Conservation (phyloP, 2,113 vertebrate genomes). For the Limnothrissa miodon region DNA sequence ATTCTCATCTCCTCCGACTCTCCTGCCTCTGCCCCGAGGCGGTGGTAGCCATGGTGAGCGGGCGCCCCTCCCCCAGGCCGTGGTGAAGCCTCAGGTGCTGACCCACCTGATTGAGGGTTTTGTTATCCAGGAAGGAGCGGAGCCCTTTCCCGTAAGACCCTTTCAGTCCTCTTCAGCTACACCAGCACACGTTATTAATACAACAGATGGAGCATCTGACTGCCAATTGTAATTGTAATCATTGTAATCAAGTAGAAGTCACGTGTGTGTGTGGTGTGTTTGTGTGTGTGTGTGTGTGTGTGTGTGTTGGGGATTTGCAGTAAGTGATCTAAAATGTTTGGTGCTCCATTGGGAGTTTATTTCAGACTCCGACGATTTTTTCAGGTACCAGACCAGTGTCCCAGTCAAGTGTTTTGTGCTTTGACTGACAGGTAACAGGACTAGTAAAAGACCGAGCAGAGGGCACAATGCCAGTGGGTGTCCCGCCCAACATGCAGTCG, state of each 20-base stretch:
- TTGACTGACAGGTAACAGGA: conserved; percentile 68
- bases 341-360: not conserved
- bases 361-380: not conserved
- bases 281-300: no score
- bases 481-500: conserved; percentile 58
- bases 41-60: conserved; percentile 73
- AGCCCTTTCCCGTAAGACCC: conserved; percentile 92
- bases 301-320: no score
- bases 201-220: no score
- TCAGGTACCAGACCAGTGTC: not conserved
- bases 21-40: conserved; percentile 66
- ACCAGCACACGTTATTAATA: not conserved
- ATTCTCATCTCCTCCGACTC: conserved; percentile 67
- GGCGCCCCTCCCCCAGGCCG: conserved; percentile 88
- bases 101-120: conserved; percentile 98
- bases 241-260: no score
- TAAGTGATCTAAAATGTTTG: not conserved
- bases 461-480: conserved; percentile 65
- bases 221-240: no score
- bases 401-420: not conserved
- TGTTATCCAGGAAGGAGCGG: conserved; percentile 97
- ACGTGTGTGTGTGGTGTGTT: no score
- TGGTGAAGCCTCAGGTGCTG: conserved; percentile 98
- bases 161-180: not conserved
- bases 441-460: conserved; percentile 70